Evolutionary conservation across 2,888 invertebrate genomes (phyloP), one percentile per base, ranked within the genome.

Genomic region (Mycalesis mineus): DNA sequence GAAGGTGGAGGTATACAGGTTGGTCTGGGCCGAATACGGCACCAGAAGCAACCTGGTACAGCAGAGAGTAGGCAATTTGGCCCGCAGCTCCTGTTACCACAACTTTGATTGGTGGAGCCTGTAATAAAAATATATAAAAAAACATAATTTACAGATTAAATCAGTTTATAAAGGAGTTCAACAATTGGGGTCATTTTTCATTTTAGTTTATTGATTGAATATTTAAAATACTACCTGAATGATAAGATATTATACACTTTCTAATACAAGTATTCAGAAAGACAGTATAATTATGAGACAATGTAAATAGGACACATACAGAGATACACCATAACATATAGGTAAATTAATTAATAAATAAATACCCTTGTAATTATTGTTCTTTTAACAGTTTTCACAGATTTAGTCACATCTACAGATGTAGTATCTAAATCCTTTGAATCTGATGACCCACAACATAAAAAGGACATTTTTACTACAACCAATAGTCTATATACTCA

Each of bases 71-170:
- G 60, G 98, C 98, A 70, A 99, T 99, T 90, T 99, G 99, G 14
- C 99, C 99, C 61, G 99, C 99, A 70, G 99, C 99, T 62, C 99
- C 99, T 55, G 99, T 99, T 31, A 99, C 96, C 60, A 98, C 95
- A 66, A 99, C 97, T 89, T 94, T 94, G 75, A 98, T 95, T 77
- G 98, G 96, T 84, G 94, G 93, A 73, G 92, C 90, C 95, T 95
- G 82, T 59, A 91, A 91, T 48, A 49, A 62, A 58, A 57, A 56
- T 31, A 36, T 55, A 52, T 7, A n/a, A n/a, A 13, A n/a, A 14
- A 39, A 14, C 7, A 52, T 50, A 50, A 50, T 44, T 60, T 49
- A 48, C 29, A 63, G 50, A 57, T 7, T 2, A 11, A 2, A 40
- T 13, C 2, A 7, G 11, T 7, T 33, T 33, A 9, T 7, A 33